Evolutionary conservation across 2,888 invertebrate genomes (phyloP).

Genomic region (Hololepta plana): DNA sequence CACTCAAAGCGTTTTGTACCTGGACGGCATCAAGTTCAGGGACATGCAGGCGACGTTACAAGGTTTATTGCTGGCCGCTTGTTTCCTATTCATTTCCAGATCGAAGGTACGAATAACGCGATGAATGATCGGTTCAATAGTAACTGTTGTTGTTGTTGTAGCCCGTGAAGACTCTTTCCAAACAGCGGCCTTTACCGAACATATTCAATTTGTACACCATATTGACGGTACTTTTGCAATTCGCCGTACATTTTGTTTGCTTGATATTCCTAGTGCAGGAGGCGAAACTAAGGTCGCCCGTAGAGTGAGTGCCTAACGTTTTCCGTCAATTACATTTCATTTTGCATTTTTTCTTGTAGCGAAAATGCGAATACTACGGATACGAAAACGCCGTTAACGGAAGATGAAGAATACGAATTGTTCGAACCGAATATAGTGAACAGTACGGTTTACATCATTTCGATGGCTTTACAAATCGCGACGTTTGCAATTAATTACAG

Average conservation of each 20-base stretch:
- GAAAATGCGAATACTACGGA: conserved; percentile 1
- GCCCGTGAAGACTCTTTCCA: conserved; percentile 85
- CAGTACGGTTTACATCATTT: conserved; percentile 96
- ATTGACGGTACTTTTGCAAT: conserved; percentile 85
- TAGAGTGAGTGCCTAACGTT: conserved; percentile 39
- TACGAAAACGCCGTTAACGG: too few relatives aligned
- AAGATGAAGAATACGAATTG: conserved; percentile 59
- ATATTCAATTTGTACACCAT: conserved; percentile 98
- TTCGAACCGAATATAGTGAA: conserved; percentile 92
- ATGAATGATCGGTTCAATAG: conserved; percentile 1
- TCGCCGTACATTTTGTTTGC: conserved; percentile 83
- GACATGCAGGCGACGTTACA: conserved; percentile 97
- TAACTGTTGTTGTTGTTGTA: conserved; percentile 23
- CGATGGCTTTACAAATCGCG: conserved; percentile 90
- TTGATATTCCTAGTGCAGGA: conserved; percentile 77
- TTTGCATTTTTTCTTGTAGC: conserved; percentile 1
- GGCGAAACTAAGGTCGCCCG: conserved; percentile 54
- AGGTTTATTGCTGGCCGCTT: conserved; percentile 85
- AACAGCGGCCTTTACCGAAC: conserved; percentile 88
- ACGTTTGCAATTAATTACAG: conserved; percentile 99
- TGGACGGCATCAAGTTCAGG: conserved; percentile 95
- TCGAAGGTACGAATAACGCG: conserved; percentile 58
- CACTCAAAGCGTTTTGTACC: conserved; percentile 93
- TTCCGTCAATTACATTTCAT: too few relatives aligned
- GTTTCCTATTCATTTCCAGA: conserved; percentile 94